These are phyloP conservation scores for Brachionus plicatilis DNA, from an alignment of 1,140 invertebrate genomes.

Conservation along the genomic window DNA sequence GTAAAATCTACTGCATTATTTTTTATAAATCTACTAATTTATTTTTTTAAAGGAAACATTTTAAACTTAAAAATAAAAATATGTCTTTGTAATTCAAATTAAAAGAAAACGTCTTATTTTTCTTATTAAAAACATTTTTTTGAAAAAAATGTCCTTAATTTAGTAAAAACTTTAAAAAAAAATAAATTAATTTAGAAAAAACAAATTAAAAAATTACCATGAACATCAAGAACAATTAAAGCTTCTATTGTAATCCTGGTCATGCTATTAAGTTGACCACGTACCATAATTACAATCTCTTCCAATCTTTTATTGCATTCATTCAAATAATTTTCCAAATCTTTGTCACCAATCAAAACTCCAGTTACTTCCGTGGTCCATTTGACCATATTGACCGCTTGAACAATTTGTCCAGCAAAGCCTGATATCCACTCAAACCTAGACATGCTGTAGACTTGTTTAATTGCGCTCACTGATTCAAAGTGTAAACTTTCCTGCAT, in stretches of 20 bases:
- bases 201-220: conserved; percentile 49
- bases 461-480: conserved; percentile 49
- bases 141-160: too few relatives aligned
- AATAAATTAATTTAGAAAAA: background rate
- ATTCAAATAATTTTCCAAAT: conserved; percentile 47
- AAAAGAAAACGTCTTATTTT: too few relatives aligned
- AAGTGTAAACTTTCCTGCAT: conserved; percentile 54
- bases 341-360: conserved; percentile 45
- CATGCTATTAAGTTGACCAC: conserved; percentile 52
- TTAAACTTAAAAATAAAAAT: too few relatives aligned
- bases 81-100: too few relatives aligned
- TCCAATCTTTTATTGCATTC: conserved; percentile 54
- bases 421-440: conserved; percentile 67
- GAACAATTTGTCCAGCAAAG: conserved; percentile 64
- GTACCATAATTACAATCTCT: conserved; percentile 54
- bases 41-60: too few relatives aligned
- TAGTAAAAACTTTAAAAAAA: background rate
- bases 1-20: too few relatives aligned
- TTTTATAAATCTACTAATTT: too few relatives aligned
- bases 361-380: background rate
- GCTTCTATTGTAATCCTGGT: conserved; percentile 54
- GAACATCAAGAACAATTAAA: conserved; percentile 57
- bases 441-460: conserved; percentile 44
- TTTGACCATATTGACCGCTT: conserved; percentile 59
- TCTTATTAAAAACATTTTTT: too few relatives aligned